phyloP scores from a whole-genome alignment of 2,888 invertebrate species.

The Flexamia atlantica region DNA sequence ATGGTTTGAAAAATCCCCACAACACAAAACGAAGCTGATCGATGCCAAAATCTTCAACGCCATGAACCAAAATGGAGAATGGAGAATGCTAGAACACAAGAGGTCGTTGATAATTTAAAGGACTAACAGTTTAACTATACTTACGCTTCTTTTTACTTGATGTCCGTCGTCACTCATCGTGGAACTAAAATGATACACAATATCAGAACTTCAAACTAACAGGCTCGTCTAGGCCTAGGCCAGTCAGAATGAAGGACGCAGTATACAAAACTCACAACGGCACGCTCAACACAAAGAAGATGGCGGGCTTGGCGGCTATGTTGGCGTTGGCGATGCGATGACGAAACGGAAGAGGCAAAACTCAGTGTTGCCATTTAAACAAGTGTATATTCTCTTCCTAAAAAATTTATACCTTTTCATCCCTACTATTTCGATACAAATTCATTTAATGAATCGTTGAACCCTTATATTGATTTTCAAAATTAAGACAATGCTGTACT shows the following conservation, averaged over 20 bases:
- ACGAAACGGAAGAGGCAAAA: not conserved
- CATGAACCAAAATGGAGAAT: not conserved
- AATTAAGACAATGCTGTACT: too few species aligned
- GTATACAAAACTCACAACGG: not conserved
- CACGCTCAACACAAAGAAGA: not conserved
- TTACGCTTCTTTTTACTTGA: constrained; percentile 32
- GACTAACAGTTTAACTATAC: not conserved
- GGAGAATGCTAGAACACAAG: constrained; percentile 17
- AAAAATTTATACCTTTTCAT: too few species aligned
- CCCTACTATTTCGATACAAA: too few species aligned
- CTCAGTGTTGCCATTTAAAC: not conserved
- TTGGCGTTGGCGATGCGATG: too few species aligned
- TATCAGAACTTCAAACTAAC: not conserved
- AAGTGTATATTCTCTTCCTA: not conserved
- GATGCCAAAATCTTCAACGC: not conserved
- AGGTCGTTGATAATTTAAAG: not conserved
- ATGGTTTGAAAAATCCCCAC: too few species aligned
- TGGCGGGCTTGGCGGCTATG: too few species aligned
- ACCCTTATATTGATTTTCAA: too few species aligned
- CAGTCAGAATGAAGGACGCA: not conserved
- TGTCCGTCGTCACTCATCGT: constrained; percentile 42
- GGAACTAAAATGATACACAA: not conserved
- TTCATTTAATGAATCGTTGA: too few species aligned
- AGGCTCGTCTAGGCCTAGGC: not conserved
- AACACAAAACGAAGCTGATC: too few species aligned